Conservation (phyloP, 2,113 vertebrate genomes). For the Mormoops blainvillei region DNA sequence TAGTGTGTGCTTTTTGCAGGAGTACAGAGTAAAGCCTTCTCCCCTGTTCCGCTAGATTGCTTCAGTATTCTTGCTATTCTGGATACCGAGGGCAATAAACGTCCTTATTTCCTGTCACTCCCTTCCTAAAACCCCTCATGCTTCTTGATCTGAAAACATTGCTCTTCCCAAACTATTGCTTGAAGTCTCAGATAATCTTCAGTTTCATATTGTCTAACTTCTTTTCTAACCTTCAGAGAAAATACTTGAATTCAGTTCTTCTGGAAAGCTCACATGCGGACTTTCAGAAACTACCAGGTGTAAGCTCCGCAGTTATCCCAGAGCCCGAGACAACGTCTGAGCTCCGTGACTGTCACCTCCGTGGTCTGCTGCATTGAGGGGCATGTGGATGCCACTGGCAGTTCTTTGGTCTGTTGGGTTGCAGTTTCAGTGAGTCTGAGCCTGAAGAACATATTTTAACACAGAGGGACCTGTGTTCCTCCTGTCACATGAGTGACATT, state of each 20-base stretch:
- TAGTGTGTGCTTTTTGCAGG: not conserved
- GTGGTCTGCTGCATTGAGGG: not conserved
- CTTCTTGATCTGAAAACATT: not conserved
- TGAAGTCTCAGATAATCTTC: not conserved
- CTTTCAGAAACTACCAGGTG: not conserved
- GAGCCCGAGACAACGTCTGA: accelerated
- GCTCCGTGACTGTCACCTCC: not conserved
- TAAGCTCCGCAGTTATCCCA: not conserved
- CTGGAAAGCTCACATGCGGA: not conserved
- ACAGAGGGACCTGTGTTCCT: not conserved
- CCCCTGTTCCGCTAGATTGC: not conserved
- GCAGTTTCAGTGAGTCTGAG: not conserved
- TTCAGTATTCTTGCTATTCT: not conserved
- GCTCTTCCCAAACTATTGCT: not conserved
- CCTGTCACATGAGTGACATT: accelerated
- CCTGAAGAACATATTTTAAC: not conserved
- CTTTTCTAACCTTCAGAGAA: not conserved
- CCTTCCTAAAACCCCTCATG: not conserved
- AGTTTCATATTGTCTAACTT: not conserved
- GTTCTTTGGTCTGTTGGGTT: not conserved
- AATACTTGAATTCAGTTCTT: not conserved
- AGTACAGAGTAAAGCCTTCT: not conserved
- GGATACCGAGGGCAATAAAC: not conserved
- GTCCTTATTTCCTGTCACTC: not conserved
- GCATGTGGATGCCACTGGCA: not conserved